phyloP scores from a whole-genome alignment of 2,113 vertebrate genomes.

The Corvus moneduloides region DNA sequence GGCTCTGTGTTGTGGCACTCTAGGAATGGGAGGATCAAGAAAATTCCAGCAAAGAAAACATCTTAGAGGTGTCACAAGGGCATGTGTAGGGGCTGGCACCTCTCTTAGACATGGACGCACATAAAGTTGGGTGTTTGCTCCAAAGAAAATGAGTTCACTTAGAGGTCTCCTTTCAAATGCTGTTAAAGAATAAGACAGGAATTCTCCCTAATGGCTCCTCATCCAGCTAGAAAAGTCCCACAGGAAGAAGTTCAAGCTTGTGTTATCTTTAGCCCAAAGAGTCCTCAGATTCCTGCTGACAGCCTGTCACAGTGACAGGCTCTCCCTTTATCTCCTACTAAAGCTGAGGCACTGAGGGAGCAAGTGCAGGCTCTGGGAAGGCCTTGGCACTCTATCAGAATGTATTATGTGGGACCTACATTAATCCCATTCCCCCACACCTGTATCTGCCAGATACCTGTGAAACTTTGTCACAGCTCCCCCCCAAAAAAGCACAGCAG shows the following conservation, averaged over 20 bases:
- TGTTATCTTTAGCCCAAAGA: background rate
- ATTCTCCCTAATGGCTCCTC: background rate
- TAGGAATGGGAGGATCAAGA: background rate
- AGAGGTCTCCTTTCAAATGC: background rate
- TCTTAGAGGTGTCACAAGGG: background rate
- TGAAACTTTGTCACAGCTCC: background rate
- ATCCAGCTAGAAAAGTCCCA: background rate
- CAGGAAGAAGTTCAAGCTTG: background rate
- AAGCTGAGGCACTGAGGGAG: background rate
- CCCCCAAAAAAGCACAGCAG: background rate
- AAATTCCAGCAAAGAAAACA: background rate
- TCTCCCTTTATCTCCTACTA: background rate
- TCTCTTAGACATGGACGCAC: background rate
- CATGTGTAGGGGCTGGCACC: background rate
- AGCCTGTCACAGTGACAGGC: background rate
- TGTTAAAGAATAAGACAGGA: background rate
- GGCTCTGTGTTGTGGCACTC: background rate
- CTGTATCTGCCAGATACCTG: background rate
- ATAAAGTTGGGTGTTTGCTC: background rate
- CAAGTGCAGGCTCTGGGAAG: background rate
- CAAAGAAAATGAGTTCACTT: background rate
- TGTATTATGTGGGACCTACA: background rate
- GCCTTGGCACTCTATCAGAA: background rate
- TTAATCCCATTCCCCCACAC: background rate
- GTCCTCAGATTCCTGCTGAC: background rate